Conservation (phyloP, 2,113 vertebrate genomes). For the Larimichthys crocea region DNA sequence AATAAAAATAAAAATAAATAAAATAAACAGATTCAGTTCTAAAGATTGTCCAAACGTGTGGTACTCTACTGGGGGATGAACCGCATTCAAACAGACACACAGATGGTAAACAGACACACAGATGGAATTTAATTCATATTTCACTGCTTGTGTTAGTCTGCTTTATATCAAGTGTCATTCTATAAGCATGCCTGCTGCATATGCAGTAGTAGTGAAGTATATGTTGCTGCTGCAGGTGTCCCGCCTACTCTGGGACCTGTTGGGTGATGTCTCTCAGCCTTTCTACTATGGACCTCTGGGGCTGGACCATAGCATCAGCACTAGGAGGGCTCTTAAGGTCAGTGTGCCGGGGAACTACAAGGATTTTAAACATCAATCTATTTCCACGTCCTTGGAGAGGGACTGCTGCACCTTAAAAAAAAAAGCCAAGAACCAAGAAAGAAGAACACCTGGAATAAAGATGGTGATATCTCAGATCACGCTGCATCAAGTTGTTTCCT, state of each 20-base stretch:
- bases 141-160: neutral
- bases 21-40: neutral
- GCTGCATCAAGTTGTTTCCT: neutral
- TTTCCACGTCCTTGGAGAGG: neutral
- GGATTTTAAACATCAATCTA: neutral
- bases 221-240: constrained; percentile 75
- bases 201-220: neutral
- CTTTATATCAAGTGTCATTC: neutral
- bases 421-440: neutral
- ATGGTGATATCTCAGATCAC: no score
- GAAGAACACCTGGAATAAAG: no score
- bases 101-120: no score
- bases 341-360: neutral
- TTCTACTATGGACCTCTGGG: constrained; percentile 76
- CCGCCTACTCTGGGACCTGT: constrained; percentile 81
- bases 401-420: no score
- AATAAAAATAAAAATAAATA: no score
- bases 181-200: neutral
- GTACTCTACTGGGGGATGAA: no score
- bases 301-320: constrained; percentile 34
- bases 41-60: neutral
- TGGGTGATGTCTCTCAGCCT: constrained; percentile 85
- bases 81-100: neutral
- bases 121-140: no score
- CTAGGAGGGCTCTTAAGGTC: constrained; percentile 72